Percentiles rank a stretch among this genome's conserved stretches.
Evolutionary conservation across 2,888 invertebrate genomes (phyloP).

Genomic region (Phyllotreta striolata): DNA sequence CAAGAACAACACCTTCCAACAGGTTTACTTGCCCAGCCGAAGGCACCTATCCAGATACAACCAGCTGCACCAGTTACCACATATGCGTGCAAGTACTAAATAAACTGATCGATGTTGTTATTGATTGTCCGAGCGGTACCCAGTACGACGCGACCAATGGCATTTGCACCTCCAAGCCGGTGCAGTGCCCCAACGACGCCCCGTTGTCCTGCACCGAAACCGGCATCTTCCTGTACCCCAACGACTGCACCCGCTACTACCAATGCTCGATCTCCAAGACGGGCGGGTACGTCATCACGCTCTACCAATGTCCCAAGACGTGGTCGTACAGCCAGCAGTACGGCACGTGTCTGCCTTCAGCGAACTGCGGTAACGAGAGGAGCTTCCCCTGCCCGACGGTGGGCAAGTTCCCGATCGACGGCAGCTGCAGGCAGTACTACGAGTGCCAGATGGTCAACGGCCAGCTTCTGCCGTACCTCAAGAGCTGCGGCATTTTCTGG

Average conservation of each 20-base stretch:
- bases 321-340: constrained; percentile 61
- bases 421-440: constrained; percentile 63
- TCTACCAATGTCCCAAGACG: constrained; percentile 62
- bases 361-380: constrained; percentile 55
- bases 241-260: constrained; percentile 65
- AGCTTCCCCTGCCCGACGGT: constrained; percentile 56
- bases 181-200: constrained; percentile 51
- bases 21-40: constrained; percentile 45
- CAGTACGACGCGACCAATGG: constrained; percentile 47
- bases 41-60: constrained; percentile 51
- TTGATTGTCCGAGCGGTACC: constrained; percentile 48
- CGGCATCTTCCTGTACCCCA: constrained; percentile 63
- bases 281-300: constrained; percentile 63
- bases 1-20: constrained; percentile 16
- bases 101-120: constrained; percentile 44
- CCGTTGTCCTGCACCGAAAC: constrained; percentile 51
- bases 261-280: constrained; percentile 62
- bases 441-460: constrained; percentile 57
- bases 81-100: constrained; percentile 48
- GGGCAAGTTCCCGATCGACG: constrained; percentile 60
- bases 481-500: constrained; percentile 62
- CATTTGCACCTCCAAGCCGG: constrained; percentile 49
- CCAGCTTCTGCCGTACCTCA: constrained; percentile 56
- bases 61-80: constrained; percentile 50
- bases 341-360: constrained; percentile 60